phyloP scores from a whole-genome alignment of 2,888 invertebrate species.

The Drosophila nr. medialis region DNA sequence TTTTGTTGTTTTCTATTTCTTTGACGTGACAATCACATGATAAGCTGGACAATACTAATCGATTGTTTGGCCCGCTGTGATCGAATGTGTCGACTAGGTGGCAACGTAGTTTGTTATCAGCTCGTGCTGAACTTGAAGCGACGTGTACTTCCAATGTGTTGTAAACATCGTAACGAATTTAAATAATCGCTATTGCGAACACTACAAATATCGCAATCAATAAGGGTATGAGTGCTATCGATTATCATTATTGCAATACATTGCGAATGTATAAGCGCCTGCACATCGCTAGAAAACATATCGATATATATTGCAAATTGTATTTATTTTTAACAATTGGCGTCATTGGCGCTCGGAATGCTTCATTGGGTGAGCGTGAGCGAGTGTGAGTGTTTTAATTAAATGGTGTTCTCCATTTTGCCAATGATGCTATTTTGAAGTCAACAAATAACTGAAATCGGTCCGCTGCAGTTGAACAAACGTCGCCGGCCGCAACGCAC shows the following conservation, averaged over 20 bases:
- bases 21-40: constrained; percentile 70
- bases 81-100: constrained; percentile 29
- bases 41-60: constrained; percentile 27
- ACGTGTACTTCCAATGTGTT: not conserved
- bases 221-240: not conserved
- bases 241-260: not conserved
- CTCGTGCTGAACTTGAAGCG: not conserved
- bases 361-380: constrained; percentile 38
- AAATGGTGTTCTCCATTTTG: constrained; percentile 53
- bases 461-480: constrained; percentile 38
- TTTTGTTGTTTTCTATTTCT: constrained; percentile 44
- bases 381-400: constrained; percentile 59
- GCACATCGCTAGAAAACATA: constrained; percentile 1
- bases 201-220: not conserved
- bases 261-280: not conserved
- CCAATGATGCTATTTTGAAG: constrained; percentile 59
- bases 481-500: constrained; percentile 52
- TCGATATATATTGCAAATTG: constrained; percentile 20
- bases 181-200: not conserved
- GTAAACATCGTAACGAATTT: not conserved
- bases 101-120: constrained; percentile 44
- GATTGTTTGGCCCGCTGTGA: constrained; percentile 12
- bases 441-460: constrained; percentile 49
- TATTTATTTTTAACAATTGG: constrained; percentile 79
- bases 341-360: constrained; percentile 48